These are phyloP conservation scores for Netelia virgata DNA, from an alignment of 2,888 invertebrate genomes.

Conservation along the genomic window DNA sequence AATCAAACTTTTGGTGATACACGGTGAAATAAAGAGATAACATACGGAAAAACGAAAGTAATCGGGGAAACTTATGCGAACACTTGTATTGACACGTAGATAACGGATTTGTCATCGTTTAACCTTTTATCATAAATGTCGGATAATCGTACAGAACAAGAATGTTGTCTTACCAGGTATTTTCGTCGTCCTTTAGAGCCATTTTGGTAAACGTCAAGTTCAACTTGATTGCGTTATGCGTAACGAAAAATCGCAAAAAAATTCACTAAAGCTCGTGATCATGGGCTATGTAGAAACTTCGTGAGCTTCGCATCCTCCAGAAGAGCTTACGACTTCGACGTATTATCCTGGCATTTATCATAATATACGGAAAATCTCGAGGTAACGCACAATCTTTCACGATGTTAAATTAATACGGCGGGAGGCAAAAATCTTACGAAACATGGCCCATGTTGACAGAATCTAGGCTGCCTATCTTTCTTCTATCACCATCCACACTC, in stretches of 20 bases:
- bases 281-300: slow-evolving; percentile 55
- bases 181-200: slow-evolving; percentile 88
- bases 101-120: slow-evolving; percentile 6
- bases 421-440: slow-evolving; percentile 63
- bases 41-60: neutral
- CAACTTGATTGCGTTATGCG: slow-evolving; percentile 28
- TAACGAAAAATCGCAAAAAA: slow-evolving; percentile 26
- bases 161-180: slow-evolving; percentile 86
- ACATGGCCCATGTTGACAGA: slow-evolving; percentile 66
- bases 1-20: neutral
- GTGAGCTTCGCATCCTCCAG: slow-evolving; percentile 61
- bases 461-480: slow-evolving; percentile 40
- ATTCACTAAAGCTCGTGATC: slow-evolving; percentile 59
- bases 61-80: neutral
- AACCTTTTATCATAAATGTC: slow-evolving; percentile 6
- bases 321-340: slow-evolving; percentile 60
- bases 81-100: neutral
- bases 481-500: slow-evolving; percentile 30
- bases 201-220: slow-evolving; percentile 83
- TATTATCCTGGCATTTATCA: slow-evolving; percentile 67
- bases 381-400: slow-evolving; percentile 4
- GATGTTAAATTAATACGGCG: slow-evolving; percentile 6
- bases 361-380: slow-evolving; percentile 51
- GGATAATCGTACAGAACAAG: slow-evolving; percentile 52
- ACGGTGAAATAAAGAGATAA: neutral